Evolutionary conservation across 23 tunicate species (phyloP), one percentile per base, ranked within the genome.

Genomic region (Ciona savignyi): DNA sequence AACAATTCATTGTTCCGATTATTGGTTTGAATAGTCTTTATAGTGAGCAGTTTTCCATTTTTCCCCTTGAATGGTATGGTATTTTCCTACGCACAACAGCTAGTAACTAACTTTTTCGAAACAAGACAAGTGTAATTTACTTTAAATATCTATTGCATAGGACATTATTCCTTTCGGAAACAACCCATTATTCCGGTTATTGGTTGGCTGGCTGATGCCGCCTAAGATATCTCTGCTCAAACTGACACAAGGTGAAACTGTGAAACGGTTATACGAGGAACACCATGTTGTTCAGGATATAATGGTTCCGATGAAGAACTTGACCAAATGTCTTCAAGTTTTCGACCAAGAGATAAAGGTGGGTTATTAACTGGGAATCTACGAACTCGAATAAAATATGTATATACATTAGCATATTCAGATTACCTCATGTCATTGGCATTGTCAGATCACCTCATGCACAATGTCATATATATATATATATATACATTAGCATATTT

Each of bases 81-180:
- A n/a, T n/a, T n/a, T n/a, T n/a, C n/a, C n/a, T n/a, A n/a, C n/a
- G n/a, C n/a, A n/a, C n/a, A n/a, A n/a, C n/a, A n/a, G n/a, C n/a
- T n/a, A n/a, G n/a, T n/a, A n/a, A n/a, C n/a, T n/a, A n/a, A n/a
- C n/a, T n/a, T n/a, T n/a, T n/a, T n/a, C n/a, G n/a, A n/a, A n/a
- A n/a, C 61, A 49, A 11, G 19, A 49, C 15, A 20, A 49, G 20
- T 49, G 61, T 49, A 49, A 49, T 49, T 49, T 11, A 49, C 21
- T 68, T 29, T 68, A 26, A 68, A 6, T 9, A 27, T 68, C 9
- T 27, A 4, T 19, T 30, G 31, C 73, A 3, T 30, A 82, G 87
- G 96, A 88, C 60, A 88, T 88, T 27, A 88, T 88, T 35, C 96
- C 96, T 21, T 88, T 88, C 34, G 96, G 96, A 33, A 88, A 88